A percentile compares a stretch with the other conserved stretches of the same genome.
Evolutionary conservation across 2,797 vertebrate genomes (phyloP).

Genomic region (Lepilemur ruficaudatus): DNA sequence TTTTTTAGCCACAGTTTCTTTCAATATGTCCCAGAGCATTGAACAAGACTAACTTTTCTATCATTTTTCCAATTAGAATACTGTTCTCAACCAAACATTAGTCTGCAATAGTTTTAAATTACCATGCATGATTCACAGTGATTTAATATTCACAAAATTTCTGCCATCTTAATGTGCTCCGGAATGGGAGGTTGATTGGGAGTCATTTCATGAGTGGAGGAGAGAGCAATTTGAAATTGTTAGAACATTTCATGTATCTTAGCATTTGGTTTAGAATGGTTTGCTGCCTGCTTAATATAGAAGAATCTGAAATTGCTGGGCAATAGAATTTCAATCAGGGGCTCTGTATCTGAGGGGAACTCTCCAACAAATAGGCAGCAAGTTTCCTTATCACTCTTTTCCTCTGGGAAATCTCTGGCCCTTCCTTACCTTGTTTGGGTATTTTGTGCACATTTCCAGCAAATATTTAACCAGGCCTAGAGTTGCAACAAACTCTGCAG

Average conservation of each 20-base stretch:
- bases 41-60: slow-evolving; percentile 54
- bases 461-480: not conserved
- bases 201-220: slow-evolving; percentile 67
- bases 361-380: not conserved
- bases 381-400: not conserved
- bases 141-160: slow-evolving; percentile 70
- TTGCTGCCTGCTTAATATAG: slow-evolving; percentile 70
- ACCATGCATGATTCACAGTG: slow-evolving; percentile 59
- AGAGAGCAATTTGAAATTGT: slow-evolving; percentile 70
- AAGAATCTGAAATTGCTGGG: slow-evolving; percentile 60
- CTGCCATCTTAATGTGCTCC: slow-evolving; percentile 58
- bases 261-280: slow-evolving; percentile 56
- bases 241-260: slow-evolving; percentile 63
- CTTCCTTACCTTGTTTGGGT: not conserved
- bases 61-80: slow-evolving; percentile 64
- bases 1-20: slow-evolving; percentile 29
- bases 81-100: slow-evolving; percentile 66
- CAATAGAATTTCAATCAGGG: slow-evolving; percentile 61
- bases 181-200: slow-evolving; percentile 69
- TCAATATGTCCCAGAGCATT: slow-evolving; percentile 53
- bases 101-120: slow-evolving; percentile 66
- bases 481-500: not conserved
- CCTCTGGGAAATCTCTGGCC: not conserved
- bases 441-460: slow-evolving; percentile 44
- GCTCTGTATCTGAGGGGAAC: slow-evolving; percentile 23